phyloP scores from a whole-genome alignment of 2,113 vertebrate genomes.

The Opisthocomus hoazin region DNA sequence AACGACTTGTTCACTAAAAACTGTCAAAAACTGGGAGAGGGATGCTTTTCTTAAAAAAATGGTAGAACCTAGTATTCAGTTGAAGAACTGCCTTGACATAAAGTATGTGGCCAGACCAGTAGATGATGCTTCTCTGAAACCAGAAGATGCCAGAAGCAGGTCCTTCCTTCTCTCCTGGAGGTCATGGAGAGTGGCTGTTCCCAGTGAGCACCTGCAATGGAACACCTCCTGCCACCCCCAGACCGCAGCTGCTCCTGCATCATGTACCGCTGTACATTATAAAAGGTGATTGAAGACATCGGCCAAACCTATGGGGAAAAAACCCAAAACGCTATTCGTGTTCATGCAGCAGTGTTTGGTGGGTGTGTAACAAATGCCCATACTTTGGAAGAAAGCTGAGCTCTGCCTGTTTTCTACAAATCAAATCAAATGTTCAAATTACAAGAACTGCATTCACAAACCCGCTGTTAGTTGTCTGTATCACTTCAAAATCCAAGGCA shows the following conservation, averaged over 20 bases:
- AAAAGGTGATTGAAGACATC: not conserved
- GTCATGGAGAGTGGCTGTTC: not conserved
- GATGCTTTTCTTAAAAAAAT: not conserved
- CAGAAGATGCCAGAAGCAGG: not conserved
- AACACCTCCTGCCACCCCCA: not conserved
- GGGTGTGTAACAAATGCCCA: not conserved
- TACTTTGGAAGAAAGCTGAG: not conserved
- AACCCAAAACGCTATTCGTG: fast-evolving
- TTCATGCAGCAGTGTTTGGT: not conserved
- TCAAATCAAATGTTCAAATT: not conserved
- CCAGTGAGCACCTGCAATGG: not conserved
- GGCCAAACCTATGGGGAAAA: not conserved
- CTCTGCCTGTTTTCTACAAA: not conserved
- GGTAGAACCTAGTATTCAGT: fast-evolving
- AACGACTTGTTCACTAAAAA: not conserved
- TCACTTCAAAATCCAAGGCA: not conserved
- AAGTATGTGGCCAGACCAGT: not conserved
- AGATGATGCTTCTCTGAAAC: not conserved
- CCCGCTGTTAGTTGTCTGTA: not conserved
- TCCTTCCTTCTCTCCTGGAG: not conserved
- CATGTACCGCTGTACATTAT: not conserved
- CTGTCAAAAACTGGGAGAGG: not conserved
- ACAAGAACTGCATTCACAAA: not conserved
- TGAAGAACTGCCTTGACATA: not conserved
- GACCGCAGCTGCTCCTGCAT: not conserved